Conservation (phyloP, 2,888 invertebrate species). For the Petrophora chlorosata region DNA sequence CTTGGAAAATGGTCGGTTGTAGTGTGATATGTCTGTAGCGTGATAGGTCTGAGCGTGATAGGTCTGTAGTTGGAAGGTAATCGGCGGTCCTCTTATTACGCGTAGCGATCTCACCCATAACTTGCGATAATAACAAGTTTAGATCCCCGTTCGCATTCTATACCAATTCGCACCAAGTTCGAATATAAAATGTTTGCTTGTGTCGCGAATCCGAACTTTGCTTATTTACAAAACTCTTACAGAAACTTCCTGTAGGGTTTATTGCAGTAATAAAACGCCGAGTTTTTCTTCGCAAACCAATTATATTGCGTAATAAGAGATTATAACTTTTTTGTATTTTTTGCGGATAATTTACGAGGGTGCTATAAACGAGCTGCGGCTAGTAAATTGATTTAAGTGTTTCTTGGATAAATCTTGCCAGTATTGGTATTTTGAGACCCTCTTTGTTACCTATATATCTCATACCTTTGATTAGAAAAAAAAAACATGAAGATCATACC, state of each 20-base stretch:
- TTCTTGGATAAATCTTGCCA: background rate
- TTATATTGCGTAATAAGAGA: conserved; percentile 28
- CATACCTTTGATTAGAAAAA: no score
- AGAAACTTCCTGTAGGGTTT: conserved; percentile 36
- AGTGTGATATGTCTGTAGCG: no score
- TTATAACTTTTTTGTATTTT: conserved; percentile 15
- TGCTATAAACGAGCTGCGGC: background rate
- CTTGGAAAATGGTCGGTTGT: no score
- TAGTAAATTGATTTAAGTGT: conserved; percentile 9
- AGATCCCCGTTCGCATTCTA: conserved; percentile 10
- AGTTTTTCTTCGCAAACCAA: conserved; percentile 34
- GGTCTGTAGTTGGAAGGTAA: no score
- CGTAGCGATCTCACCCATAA: background rate
- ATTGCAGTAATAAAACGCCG: conserved; percentile 33
- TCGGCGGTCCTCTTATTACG: no score
- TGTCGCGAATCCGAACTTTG: conserved; percentile 39
- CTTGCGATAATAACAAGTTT: background rate
- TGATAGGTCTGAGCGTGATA: no score
- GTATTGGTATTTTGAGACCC: no score
- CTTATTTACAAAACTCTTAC: conserved; percentile 49
- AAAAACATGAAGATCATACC: no score
- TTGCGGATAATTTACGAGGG: conserved; percentile 5
- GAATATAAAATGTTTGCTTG: conserved; percentile 33
- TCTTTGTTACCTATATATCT: no score
- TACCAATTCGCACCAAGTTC: conserved; percentile 23